Base-by-base conservation (phyloP, 2,797 vertebrate species). In the Acanthopagrus latus region DNA sequence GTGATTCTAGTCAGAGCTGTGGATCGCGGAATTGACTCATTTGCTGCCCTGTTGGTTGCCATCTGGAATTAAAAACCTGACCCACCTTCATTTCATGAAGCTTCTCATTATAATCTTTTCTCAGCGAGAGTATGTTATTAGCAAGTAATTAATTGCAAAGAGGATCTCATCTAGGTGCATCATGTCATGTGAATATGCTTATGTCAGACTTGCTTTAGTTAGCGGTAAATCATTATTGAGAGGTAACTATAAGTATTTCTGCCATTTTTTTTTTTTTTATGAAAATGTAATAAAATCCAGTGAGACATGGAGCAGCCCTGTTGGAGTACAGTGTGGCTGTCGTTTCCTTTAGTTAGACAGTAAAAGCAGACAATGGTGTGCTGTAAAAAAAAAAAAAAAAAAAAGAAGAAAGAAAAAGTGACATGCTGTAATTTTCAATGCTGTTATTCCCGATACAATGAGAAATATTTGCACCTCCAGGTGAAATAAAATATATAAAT, bases 21-120 rank as follows among this genome's bases (percentile, higher is more conserved):
- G 73, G 18, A 72, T 78, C 64, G 20, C 71, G 62, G 46, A 62
- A 48, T 58, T 48, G 57, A 48, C 43, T 57, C 58, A 75, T 82
- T 82, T 77, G 72, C 67, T 57, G 33, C 56, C 60, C 70, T 23
- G 50, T 44, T 70, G 72, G 63, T 83, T 85, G 43, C 65, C 64
- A 64, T 74, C 5, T 68, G 25, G 74, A 74, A 82, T 82, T 75
- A 72, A 79, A 87, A 67, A 70, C 71, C 29, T 64, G 44, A 80
- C 52, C 63, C 71, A 69, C 54, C 81, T 76, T 77, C 27, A 77
- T 74, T 85, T 76, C 54, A 85, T 69, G 77, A 79, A 65, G 66
- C 33, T 59, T 16, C 73, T 88, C 66, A 85, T 73, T 84, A 76
- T 72, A 67, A 63, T 71, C 50, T 81, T 76, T 63, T 60, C 60